Evolutionary conservation across 2,113 vertebrate genomes (phyloP).

Genomic region (Sceloporus tristichus): DNA sequence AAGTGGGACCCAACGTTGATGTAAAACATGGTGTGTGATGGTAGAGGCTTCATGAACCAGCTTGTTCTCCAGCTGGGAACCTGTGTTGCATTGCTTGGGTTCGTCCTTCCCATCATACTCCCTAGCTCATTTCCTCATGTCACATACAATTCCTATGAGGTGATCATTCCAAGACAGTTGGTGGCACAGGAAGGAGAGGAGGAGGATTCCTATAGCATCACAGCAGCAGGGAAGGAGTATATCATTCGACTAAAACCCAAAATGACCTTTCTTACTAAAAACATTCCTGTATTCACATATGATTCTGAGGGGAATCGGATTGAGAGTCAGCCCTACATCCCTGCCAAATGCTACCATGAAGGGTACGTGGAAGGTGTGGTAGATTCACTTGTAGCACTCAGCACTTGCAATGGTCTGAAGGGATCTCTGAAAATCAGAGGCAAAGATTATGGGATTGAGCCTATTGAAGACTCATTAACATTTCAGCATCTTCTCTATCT

Average conservation of each 20-base stretch:
- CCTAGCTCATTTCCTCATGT: fast-evolving
- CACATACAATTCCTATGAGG: constrained; percentile 34
- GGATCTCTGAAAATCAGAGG: constrained; percentile 59
- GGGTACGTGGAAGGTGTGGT: constrained; percentile 64
- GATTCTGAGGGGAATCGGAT: constrained; percentile 14
- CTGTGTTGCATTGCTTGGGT: background rate
- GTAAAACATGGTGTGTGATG: background rate
- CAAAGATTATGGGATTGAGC: constrained; percentile 52
- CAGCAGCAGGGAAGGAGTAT: constrained; percentile 45
- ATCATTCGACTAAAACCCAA: constrained; percentile 50
- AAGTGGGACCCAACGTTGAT: background rate
- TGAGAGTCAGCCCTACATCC: constrained; percentile 36
- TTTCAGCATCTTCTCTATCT: constrained; percentile 64
- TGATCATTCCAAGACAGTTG: constrained; percentile 45
- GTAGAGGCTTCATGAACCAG: no score
- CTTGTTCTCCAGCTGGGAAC: background rate
- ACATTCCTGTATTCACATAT: constrained; percentile 64
- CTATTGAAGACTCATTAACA: constrained; percentile 30
- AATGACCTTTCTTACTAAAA: constrained; percentile 33
- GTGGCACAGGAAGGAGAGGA: background rate
- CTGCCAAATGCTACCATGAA: constrained; percentile 50
- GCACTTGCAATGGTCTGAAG: constrained; percentile 57
- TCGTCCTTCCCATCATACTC: fast-evolving
- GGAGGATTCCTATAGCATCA: constrained; percentile 45
- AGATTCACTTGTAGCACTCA: constrained; percentile 45